These are phyloP conservation scores for Macrotus californicus DNA, from an alignment of 2,113 vertebrate species.

Conservation along the genomic window DNA sequence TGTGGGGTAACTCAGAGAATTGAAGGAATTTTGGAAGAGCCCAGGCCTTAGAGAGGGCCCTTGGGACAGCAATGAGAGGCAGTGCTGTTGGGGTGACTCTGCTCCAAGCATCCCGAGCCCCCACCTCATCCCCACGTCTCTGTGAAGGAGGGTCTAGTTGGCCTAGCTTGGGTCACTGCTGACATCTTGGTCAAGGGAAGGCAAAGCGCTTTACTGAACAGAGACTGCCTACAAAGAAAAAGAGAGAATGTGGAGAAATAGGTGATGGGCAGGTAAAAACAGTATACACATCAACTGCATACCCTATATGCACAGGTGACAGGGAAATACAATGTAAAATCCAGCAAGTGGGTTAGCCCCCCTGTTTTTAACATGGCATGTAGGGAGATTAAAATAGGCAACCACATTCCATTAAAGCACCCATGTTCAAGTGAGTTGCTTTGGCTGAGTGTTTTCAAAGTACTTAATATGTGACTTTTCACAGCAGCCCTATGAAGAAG, in stretches of 20 bases:
- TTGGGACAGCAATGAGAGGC: not conserved
- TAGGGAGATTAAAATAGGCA: not conserved
- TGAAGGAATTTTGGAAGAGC: not conserved
- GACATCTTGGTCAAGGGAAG: not conserved
- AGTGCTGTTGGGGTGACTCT: not conserved
- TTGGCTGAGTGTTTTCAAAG: slow-evolving; percentile 41
- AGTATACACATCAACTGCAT: not conserved
- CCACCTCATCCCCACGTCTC: not conserved
- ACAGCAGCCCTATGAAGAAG: slow-evolving; percentile 33
- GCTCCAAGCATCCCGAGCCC: not conserved
- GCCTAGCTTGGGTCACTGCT: not conserved
- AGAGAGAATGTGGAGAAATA: not conserved
- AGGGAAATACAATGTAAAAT: not conserved
- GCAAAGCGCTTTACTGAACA: not conserved
- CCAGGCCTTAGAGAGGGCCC: not conserved
- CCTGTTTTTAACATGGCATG: not conserved
- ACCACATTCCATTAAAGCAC: not conserved
- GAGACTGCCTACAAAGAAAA: not conserved
- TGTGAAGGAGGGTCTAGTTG: not conserved
- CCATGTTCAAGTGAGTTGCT: not conserved
- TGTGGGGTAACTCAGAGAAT: not conserved
- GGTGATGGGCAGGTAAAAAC: not conserved
- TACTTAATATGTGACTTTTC: slow-evolving; percentile 38
- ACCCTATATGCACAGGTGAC: not conserved
- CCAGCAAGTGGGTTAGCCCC: not conserved